Evolutionary conservation across 2,888 invertebrate genomes (phyloP).

Genomic region (Tetragnatha montana): DNA sequence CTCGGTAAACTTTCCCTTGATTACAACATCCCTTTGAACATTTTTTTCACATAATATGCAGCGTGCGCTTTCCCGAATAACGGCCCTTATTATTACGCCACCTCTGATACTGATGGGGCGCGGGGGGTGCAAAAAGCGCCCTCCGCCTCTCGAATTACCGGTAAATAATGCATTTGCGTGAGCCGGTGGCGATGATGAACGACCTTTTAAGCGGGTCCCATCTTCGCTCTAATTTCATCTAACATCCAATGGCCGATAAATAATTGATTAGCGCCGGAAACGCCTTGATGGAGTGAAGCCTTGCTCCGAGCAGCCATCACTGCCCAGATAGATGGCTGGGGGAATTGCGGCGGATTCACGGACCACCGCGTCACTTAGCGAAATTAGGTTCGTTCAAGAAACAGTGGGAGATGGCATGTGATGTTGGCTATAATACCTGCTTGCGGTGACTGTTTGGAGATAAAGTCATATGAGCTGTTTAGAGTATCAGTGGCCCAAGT

Average conservation of each 20-base stretch:
- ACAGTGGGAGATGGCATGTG: too few species aligned
- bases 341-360: constrained; percentile 52
- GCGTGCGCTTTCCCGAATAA: too few species aligned
- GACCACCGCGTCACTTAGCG: constrained; percentile 46
- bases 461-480: too few species aligned
- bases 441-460: too few species aligned
- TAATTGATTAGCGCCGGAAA: constrained; percentile 67
- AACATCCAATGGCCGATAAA: constrained; percentile 70
- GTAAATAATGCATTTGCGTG: constrained; percentile 70
- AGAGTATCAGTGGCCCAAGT: too few species aligned
- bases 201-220: constrained; percentile 70
- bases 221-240: constrained; percentile 71
- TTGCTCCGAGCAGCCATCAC: constrained; percentile 58
- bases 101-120: too few species aligned
- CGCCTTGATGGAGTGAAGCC: constrained; percentile 62
- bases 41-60: too few species aligned
- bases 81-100: too few species aligned
- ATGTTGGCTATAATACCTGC: too few species aligned
- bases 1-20: too few species aligned
- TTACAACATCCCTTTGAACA: too few species aligned
- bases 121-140: not conserved
- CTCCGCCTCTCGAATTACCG: constrained; percentile 58
- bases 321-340: constrained; percentile 53
- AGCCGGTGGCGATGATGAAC: constrained; percentile 69
- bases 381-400: constrained; percentile 43